These are phyloP conservation scores for Trichonephila clavata DNA, from an alignment of 1,140 invertebrate genomes.

Conservation along the genomic window DNA sequence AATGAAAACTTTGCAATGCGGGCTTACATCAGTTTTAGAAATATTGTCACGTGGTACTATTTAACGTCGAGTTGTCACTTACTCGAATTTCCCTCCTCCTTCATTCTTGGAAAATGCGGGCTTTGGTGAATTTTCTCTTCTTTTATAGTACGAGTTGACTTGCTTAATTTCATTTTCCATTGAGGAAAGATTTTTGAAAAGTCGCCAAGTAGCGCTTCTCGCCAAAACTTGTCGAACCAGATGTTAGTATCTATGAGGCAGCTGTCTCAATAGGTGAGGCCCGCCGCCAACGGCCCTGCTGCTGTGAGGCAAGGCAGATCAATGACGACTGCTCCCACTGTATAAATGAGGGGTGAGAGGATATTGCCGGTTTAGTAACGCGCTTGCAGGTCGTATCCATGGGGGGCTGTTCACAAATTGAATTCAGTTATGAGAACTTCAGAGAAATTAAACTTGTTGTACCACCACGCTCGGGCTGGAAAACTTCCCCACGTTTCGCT, in stretches of 20 bases:
- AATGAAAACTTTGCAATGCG: neutral
- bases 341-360: slow-evolving; percentile 65
- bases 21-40: neutral
- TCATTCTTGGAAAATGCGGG: slow-evolving; percentile 4
- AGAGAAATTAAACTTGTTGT: neutral
- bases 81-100: neutral
- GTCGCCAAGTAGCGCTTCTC: slow-evolving; percentile 54
- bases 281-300: slow-evolving; percentile 55
- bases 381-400: neutral
- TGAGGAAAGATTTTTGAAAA: neutral
- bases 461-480: neutral
- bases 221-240: slow-evolving; percentile 39
- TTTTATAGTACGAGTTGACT: neutral
- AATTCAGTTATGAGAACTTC: neutral
- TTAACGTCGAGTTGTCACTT: neutral
- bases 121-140: neutral
- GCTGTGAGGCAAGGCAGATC: slow-evolving; percentile 69
- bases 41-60: neutral
- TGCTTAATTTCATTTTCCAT: neutral
- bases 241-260: slow-evolving; percentile 22
- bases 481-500: neutral
- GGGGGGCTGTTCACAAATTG: neutral
- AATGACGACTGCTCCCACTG: slow-evolving; percentile 76
- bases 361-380: slow-evolving; percentile 4
- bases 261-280: slow-evolving; percentile 62